Percentiles rank a stretch among this genome's conserved stretches.
Conservation (phyloP, 37 sponge, comb jelly and placozoan genomes). For the Amphimedon queenslandica region DNA sequence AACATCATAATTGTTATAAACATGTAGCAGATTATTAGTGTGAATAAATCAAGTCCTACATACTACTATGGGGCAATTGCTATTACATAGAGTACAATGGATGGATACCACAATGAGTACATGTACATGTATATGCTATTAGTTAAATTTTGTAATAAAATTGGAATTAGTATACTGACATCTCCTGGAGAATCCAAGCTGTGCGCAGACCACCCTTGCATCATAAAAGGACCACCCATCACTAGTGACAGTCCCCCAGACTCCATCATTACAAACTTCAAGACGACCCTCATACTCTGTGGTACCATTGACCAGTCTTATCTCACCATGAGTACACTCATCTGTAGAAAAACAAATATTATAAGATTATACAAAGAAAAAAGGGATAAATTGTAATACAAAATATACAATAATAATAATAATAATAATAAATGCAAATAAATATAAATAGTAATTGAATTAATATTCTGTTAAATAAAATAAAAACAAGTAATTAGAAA, state of each 20-base stretch:
- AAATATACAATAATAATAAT: too few species aligned
- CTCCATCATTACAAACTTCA: conserved; percentile 1
- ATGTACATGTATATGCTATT: background rate
- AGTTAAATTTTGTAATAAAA: background rate
- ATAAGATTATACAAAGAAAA: background rate
- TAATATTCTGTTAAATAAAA: too few species aligned
- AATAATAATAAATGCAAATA: background rate
- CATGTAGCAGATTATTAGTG: background rate
- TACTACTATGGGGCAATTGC: too few species aligned
- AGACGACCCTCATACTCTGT: background rate
- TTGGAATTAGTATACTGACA: background rate
- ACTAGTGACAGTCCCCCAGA: conserved; percentile 3
- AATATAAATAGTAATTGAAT: background rate
- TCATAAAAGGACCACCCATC: background rate
- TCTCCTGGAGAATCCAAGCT: background rate
- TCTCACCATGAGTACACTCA: background rate
- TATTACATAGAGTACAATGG: too few species aligned
- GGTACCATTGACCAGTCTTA: conserved; percentile 2
- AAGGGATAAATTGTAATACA: background rate
- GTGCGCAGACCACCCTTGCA: background rate
- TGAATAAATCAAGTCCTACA: too few species aligned
- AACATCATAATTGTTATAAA: background rate
- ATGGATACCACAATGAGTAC: too few species aligned
- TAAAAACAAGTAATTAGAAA: too few species aligned
- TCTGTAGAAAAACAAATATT: conserved; percentile 1